Base-by-base conservation (phyloP, 2,797 vertebrate genomes). In the Spinibarbus caldwelli region DNA sequence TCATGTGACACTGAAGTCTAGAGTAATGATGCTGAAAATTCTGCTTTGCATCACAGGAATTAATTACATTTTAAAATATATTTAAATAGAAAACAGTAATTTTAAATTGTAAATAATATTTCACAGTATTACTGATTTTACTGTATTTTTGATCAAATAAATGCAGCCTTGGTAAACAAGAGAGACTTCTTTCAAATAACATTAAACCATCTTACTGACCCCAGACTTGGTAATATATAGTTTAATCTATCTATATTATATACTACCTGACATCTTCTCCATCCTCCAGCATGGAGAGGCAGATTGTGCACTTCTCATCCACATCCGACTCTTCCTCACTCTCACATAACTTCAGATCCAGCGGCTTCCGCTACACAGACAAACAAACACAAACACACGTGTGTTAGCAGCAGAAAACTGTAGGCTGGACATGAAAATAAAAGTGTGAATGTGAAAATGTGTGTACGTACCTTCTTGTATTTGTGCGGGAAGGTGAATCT, bases 401-500 rank as follows among this genome's bases (percentile, higher is more conserved):
- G 17, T 29, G 47, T 78, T 45, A 78, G 64, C 47, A 64, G 29
- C 38, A 45, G 49, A 59, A 64, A 71, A 36, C 23, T 31, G 5
- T 43, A 8, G 10, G 11, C 9, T 29, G 23, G 26, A 29, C 17
- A 26, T n/a, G n/a, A 72, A 82, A 15, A 54, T 26, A 2, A 72
- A 54, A 26, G 71, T 1, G 15, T 34, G 29, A 66, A 8, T 76
- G 12, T 19, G 3, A 75, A 31, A 26, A 29, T 73, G 79, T 66
- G 8, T 64, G 26, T 38, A 8, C 93, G 91, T 93, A 99, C 98
- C 97, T 99, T 99, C 93, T 98, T 99, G 94, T 99, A 99, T 89
- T 99, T 99, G 93, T 99, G 98, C 26, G 98, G 98, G 91, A 99
- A 99, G 76, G 98, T 99, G 94, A 97, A 99, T 92, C 97, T 97